Conservation (phyloP, 2,113 vertebrate genomes). For the Craseonycteris thonglongyai region DNA sequence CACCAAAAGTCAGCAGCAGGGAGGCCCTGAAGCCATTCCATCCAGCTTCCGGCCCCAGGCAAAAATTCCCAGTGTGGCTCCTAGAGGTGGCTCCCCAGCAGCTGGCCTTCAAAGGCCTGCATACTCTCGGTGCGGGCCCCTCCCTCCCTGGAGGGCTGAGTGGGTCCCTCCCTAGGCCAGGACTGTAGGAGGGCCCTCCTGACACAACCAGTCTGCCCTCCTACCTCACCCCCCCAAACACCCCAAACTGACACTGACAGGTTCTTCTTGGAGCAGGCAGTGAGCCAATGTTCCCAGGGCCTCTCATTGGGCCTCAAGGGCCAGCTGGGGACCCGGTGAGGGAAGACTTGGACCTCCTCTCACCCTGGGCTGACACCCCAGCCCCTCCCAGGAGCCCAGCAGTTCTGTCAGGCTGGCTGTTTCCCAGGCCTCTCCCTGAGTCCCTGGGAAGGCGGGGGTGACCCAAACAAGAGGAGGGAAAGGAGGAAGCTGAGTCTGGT, state of each 20-base stretch:
- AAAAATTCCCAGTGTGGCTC: not conserved
- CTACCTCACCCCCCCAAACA: accelerated
- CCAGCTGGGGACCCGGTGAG: not conserved
- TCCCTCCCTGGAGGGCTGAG: not conserved
- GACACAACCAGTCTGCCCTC: not conserved
- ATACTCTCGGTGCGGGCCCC: not conserved
- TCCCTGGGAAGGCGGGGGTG: not conserved
- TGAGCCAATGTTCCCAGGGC: not conserved
- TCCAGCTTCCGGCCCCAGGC: not conserved
- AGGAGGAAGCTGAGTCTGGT: not conserved
- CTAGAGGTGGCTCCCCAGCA: not conserved
- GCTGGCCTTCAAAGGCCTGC: not conserved
- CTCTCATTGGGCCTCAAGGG: not conserved
- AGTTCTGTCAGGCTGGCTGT: not conserved
- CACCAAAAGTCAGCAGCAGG: not conserved
- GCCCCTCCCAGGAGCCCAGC: not conserved
- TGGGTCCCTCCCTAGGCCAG: not conserved
- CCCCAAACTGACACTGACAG: not conserved
- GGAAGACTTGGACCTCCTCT: not conserved
- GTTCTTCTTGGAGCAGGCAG: not conserved
- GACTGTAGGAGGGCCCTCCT: not conserved
- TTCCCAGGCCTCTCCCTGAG: not conserved
- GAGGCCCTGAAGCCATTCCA: not conserved
- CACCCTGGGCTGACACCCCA: not conserved
- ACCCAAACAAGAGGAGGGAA: not conserved